Base-by-base conservation (phyloP, 2,888 invertebrate species). In the Agriopis leucophaearia region DNA sequence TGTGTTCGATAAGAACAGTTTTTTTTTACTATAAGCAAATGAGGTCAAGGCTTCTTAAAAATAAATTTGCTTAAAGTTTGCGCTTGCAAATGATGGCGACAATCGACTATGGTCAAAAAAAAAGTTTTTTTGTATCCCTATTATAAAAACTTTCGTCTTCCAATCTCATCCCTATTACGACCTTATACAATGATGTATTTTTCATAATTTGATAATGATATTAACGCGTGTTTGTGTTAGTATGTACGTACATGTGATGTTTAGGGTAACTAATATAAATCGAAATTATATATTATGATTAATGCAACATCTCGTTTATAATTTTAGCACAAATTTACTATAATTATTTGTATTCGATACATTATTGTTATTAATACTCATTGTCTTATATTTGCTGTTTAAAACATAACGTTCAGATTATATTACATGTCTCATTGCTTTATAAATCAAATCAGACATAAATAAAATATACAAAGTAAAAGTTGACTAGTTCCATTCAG, bases 351-450 rank as follows among this genome's bases (percentile, higher is more conserved):
- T 48, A 9, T 48, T 4, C 16, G 10, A 9, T 10, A 50, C 1
- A 54, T 27, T 27, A 27, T 56, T 64, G 40, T 63, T 63, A 36
- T 63, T 54, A 62, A 45, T 45, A 40, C 52, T 54, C 18, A 16
- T 59, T 42, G 38, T 59, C 35, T 51, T 57, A 42, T 61, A 59
- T 67, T 67, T 58, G 44, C 54, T 67, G 67, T 67, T 59, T n/a
- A 54, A 54, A 63, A 62, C 56, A 62, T 62, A 55, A 38, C 55
- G 10, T 66, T 66, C 58, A 62, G 36, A 63, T 67, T 67, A 66
- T 66, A 66, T 52, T 58, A 61, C 62, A 58, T 67, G 62, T 62
- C 42, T 44, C 56, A 40, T 66, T 52, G 58, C 45, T 62, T 62
- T 54, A 58, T 58, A 52, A 66, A 60, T 50, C 15, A 38, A 51